Base-by-base conservation (phyloP, 2,888 invertebrate genomes). In the Polyommatus icarus region DNA sequence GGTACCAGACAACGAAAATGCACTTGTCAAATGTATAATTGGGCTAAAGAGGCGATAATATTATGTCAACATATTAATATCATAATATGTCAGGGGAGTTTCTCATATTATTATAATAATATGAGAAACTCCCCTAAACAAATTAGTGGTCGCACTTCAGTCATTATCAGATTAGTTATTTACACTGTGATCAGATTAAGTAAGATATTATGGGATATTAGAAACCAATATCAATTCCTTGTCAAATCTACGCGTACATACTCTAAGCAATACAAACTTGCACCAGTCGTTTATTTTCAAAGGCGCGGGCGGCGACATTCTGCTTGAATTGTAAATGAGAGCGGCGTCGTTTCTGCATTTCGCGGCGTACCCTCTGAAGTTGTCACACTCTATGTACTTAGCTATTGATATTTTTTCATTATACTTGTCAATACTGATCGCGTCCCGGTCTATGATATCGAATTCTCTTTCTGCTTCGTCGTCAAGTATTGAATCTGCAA, bases 231-330 rank as follows among this genome's bases (percentile, higher is more conserved):
- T 24, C 1, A 24, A 24, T 24, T 24, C 32, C 32, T 32, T 15
- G 67, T 4, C 29, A 15, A 18, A 67, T 67, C 61, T 67, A 67
- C 3, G 5, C 61, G 24, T 20, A 75, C 29, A 50, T 29, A 50
- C n/a, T 75, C 50, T 54, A 75, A 24, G 46, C n/a, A 7, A 50
- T 71, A 85, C 86, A 81, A 81, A 90, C 91, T 81, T 88, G 87
- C 93, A 93, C 93, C 93, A 93, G 61, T 89, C 86, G 10, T 20
- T 46, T 10, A 93, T 82, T 79, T 89, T 91, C 0, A 83, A 81
- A 0, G 92, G 91, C 84, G 86, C 80, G 0, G 93, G 93, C 0
- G 92, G 92, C 0, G 87, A 82, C 77, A 88, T 90, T 50, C 83
- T 85, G 24, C 83, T 87, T 0, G 88, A 88, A 67, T 92, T 91